Conservation (phyloP, 2,797 vertebrate genomes). For the Schizopygopsis malacanthus region DNA sequence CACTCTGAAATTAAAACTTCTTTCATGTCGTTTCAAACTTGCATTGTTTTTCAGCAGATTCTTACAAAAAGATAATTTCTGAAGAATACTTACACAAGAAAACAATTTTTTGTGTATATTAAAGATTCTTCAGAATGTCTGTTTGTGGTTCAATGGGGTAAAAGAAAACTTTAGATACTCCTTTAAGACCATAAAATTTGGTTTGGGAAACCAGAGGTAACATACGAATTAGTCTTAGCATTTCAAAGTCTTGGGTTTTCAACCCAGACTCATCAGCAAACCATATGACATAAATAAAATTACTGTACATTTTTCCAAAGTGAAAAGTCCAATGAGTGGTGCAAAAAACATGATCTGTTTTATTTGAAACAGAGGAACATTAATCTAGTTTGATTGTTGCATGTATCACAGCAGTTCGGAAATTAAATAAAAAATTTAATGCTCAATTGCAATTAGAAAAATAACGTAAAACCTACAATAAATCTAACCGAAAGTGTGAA, state of each 20-base stretch:
- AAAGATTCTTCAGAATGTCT: background rate
- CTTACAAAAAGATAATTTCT: background rate
- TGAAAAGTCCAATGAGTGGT: background rate
- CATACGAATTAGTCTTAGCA: background rate
- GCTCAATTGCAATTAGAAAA: background rate
- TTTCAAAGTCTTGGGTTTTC: background rate
- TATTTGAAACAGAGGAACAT: background rate
- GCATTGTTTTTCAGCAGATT: background rate
- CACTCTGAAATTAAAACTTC: background rate
- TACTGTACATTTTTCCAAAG: background rate
- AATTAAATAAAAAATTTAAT: background rate
- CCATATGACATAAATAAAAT: background rate
- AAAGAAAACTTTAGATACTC: background rate
- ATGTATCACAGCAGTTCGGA: background rate
- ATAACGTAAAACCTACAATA: background rate
- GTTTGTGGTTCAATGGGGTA: background rate
- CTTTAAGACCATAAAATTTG: background rate
- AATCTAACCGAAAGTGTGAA: background rate
- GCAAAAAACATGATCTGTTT: background rate
- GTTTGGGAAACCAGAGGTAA: constrained; percentile 1
- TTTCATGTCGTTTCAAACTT: background rate
- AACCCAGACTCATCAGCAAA: background rate
- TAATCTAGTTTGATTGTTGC: background rate
- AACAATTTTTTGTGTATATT: too few relatives aligned
- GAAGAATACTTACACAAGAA: too few relatives aligned